Evolutionary conservation across 30 jellyfish, hydroid and myxozoan genomes (phyloP).

Genomic region (Phacellophora camtschatica): DNA sequence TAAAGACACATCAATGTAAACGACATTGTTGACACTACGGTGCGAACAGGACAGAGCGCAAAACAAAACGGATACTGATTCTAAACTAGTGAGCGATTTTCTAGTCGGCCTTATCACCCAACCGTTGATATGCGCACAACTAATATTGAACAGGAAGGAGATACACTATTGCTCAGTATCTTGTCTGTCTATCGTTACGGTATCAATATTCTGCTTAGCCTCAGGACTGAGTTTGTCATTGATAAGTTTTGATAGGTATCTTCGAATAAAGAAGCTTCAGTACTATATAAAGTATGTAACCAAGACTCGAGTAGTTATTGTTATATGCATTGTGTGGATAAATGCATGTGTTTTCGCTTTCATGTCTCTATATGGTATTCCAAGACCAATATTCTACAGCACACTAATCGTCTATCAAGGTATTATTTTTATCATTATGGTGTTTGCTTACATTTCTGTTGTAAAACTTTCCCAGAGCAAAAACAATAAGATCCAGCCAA

Average conservation of each 20-base stretch:
- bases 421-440: conserved; percentile 19
- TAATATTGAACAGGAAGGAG: background rate
- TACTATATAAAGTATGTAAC: conserved; percentile 36
- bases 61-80: too few species aligned
- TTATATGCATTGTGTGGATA: conserved; percentile 17
- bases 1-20: too few species aligned
- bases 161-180: background rate
- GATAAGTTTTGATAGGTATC: conserved; percentile 57
- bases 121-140: conserved; percentile 29
- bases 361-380: conserved; percentile 43
- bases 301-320: conserved; percentile 28
- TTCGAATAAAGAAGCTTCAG: conserved; percentile 54
- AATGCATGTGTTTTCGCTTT: conserved; percentile 31
- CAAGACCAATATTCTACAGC: conserved; percentile 9
- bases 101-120: conserved; percentile 58
- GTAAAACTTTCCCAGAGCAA: background rate
- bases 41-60: too few species aligned
- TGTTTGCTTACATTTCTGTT: conserved; percentile 25
- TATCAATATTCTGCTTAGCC: conserved; percentile 48
- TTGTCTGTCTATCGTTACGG: background rate
- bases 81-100: conserved; percentile 37
- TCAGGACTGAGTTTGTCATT: conserved; percentile 56
- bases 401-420: conserved; percentile 21
- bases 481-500: background rate
- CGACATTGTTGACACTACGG: too few species aligned